phyloP scores from a whole-genome alignment of 2,797 vertebrate species.

The Rhabdomys pumilio region DNA sequence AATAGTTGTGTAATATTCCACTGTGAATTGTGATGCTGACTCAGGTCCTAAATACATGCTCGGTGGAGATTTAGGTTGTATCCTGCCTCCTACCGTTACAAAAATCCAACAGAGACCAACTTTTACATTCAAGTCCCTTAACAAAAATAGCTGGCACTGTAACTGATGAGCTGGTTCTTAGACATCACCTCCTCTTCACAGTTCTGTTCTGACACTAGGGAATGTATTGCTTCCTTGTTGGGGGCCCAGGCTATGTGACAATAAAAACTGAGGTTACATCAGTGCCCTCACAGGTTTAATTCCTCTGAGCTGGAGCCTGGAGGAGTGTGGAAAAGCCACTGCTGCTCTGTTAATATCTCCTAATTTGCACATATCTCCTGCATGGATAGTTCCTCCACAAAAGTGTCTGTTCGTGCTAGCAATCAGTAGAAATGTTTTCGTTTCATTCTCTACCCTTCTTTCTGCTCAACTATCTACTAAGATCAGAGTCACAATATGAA shows the following conservation, averaged over 20 bases:
- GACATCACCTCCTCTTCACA: neutral
- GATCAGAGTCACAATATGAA: neutral
- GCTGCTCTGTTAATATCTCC: neutral
- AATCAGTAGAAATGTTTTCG: neutral
- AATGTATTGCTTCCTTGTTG: neutral
- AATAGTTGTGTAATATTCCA: neutral
- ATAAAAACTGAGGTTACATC: neutral
- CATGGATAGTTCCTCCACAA: neutral
- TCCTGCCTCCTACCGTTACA: neutral
- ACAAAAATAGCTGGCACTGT: neutral
- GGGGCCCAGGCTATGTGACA: neutral
- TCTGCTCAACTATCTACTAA: neutral
- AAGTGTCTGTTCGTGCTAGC: conserved; percentile 9
- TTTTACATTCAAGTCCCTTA: neutral
- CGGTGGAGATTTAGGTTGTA: neutral
- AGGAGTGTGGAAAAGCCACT: neutral
- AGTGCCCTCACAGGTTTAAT: no score
- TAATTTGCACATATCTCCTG: neutral
- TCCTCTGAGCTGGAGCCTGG: no score
- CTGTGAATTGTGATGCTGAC: neutral
- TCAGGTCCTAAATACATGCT: neutral
- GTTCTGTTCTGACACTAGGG: neutral
- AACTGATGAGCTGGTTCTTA: neutral
- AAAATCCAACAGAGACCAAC: neutral
- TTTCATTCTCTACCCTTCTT: neutral